A percentile compares a stretch with the other conserved stretches of the same genome.
These are phyloP conservation scores for Aphrophora alni DNA, from an alignment of 2,888 invertebrate genomes.

Conservation along the genomic window DNA sequence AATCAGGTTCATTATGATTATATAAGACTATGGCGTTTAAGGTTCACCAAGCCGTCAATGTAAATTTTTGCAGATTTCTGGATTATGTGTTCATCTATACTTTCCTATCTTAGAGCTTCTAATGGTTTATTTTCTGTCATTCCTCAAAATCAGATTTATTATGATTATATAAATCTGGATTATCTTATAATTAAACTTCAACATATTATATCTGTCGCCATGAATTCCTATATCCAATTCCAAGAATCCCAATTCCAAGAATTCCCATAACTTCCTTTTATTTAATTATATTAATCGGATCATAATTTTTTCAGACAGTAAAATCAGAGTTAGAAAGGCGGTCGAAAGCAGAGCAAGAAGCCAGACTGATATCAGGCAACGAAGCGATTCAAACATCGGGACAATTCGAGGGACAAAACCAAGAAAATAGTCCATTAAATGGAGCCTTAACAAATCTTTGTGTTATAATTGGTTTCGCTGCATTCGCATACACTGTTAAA, in stretches of 20 bases:
- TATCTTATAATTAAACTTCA: no score
- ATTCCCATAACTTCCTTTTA: no score
- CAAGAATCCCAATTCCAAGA: no score
- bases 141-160: neutral
- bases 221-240: no score
- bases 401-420: conserved; percentile 28
- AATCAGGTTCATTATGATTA: no score
- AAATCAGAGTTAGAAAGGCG: conserved; percentile 60
- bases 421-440: conserved; percentile 70
- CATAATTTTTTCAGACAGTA: conserved; percentile 58
- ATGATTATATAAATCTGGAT: no score
- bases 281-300: no score
- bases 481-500: conserved; percentile 92
- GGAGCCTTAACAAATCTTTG: conserved; percentile 85
- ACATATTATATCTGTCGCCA: no score
- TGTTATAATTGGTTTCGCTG: conserved; percentile 88
- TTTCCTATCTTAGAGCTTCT: neutral
- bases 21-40: no score
- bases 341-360: conserved; percentile 59
- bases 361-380: conserved; percentile 52
- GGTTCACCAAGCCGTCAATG: neutral
- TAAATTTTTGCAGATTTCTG: neutral
- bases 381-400: conserved; percentile 9
- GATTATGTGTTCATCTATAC: neutral
- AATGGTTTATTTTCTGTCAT: neutral